Conservation (phyloP, 2,113 vertebrate genomes). For the Corapipo altera region DNA sequence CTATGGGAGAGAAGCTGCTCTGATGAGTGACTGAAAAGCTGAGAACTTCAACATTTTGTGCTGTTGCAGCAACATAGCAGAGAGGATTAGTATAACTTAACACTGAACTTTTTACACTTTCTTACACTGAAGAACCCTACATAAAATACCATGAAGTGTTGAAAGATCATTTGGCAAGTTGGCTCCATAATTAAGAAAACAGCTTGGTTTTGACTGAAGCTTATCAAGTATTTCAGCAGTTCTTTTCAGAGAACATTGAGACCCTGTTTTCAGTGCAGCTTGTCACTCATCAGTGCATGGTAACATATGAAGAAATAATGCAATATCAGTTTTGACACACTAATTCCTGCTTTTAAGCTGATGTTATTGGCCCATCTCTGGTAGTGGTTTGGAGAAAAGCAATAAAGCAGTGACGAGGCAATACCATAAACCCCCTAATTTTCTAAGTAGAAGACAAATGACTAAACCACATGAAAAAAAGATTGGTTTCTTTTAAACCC, state of each 20-base stretch:
- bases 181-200: background rate
- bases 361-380: background rate
- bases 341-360: background rate
- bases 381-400: background rate
- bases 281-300: background rate
- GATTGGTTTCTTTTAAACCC: background rate
- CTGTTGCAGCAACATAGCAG: background rate
- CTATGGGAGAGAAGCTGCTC: background rate
- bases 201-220: conserved; percentile 32
- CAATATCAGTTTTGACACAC: background rate
- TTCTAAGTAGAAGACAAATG: background rate
- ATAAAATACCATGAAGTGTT: background rate
- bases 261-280: background rate
- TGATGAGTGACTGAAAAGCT: background rate
- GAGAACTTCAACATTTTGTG: background rate
- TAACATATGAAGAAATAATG: background rate
- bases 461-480: background rate
- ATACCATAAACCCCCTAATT: background rate
- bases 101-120: background rate
- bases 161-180: background rate
- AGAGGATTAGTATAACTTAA: background rate
- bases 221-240: conserved; percentile 27
- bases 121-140: background rate
- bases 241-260: background rate
- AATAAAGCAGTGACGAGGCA: background rate